A percentile compares a stretch with the other conserved stretches of the same genome.
Evolutionary conservation across 2,113 vertebrate species (phyloP).

Genomic region (Tylochromis polylepis): DNA sequence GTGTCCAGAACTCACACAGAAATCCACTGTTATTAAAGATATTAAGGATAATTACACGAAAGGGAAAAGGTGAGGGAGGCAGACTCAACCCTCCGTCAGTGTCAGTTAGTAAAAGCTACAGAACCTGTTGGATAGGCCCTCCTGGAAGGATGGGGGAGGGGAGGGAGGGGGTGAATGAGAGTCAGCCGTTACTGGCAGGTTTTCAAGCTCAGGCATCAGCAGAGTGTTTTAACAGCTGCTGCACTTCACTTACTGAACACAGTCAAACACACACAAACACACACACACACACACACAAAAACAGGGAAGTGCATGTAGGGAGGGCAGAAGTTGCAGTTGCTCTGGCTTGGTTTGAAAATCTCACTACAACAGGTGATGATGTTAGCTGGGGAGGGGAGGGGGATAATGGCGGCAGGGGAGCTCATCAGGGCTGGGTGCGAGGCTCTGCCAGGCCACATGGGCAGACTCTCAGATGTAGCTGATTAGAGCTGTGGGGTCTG

Average conservation of each 20-base stretch:
- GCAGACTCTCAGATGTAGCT: slow-evolving; percentile 17
- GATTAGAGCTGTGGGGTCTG: slow-evolving; percentile 27
- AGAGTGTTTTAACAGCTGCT: slow-evolving; percentile 76
- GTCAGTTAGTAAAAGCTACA: slow-evolving; percentile 63
- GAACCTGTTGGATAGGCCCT: slow-evolving; percentile 62
- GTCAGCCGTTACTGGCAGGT: slow-evolving; percentile 73
- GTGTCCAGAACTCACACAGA: slow-evolving; percentile 3
- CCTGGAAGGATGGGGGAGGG: not conserved
- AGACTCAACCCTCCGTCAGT: slow-evolving; percentile 14
- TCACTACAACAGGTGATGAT: slow-evolving; percentile 21
- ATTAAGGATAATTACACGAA: not conserved
- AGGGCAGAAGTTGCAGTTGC: slow-evolving; percentile 24
- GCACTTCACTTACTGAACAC: slow-evolving; percentile 47
- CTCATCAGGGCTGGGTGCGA: slow-evolving; percentile 26
- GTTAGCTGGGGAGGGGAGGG: not conserved
- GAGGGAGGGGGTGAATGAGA: slow-evolving; percentile 10
- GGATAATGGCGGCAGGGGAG: slow-evolving; percentile 3
- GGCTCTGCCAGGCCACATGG: slow-evolving; percentile 14
- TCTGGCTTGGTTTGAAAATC: slow-evolving; percentile 16
- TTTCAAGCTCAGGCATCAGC: slow-evolving; percentile 67
- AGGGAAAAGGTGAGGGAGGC: not conserved
- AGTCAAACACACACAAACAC: not conserved
- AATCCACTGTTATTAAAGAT: not conserved
- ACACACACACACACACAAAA: not conserved
- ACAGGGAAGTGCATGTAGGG: slow-evolving; percentile 23